These are phyloP conservation scores for Ligdia adustata DNA, from an alignment of 2,888 invertebrate genomes.

Conservation along the genomic window DNA sequence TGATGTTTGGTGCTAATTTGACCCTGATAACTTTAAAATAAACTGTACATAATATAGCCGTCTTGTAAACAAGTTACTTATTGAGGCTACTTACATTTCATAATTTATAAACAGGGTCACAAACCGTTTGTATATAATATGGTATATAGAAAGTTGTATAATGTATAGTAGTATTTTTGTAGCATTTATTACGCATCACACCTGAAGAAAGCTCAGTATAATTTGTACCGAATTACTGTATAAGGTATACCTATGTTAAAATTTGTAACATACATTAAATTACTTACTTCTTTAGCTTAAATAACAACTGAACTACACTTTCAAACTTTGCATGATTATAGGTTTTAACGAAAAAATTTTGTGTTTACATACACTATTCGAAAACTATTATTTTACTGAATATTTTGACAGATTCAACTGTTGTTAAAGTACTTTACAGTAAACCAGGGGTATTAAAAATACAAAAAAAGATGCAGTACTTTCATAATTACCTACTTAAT, in stretches of 20 bases:
- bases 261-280: constrained; percentile 16
- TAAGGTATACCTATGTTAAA: constrained; percentile 11
- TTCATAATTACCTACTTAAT: no score
- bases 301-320: neutral
- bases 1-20: constrained; percentile 66
- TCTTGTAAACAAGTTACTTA: constrained; percentile 56
- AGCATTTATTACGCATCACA: constrained; percentile 76
- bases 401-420: no score
- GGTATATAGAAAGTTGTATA: constrained; percentile 56
- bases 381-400: no score
- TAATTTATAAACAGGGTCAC: constrained; percentile 72
- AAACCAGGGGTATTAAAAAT: no score
- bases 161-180: constrained; percentile 48
- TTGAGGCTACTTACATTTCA: constrained; percentile 69
- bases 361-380: no score
- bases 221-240: constrained; percentile 46
- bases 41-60: constrained; percentile 59
- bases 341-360: no score
- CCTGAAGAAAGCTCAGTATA: constrained; percentile 81
- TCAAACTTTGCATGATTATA: no score
- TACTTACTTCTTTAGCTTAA: neutral
- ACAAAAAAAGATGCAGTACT: no score
- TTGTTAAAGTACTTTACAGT: no score
- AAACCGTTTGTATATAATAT: constrained; percentile 66
- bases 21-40: constrained; percentile 53